Percentiles rank a stretch among this genome's conserved stretches.
Conservation (phyloP, 2,797 vertebrate genomes). For the Tangara arthus region DNA sequence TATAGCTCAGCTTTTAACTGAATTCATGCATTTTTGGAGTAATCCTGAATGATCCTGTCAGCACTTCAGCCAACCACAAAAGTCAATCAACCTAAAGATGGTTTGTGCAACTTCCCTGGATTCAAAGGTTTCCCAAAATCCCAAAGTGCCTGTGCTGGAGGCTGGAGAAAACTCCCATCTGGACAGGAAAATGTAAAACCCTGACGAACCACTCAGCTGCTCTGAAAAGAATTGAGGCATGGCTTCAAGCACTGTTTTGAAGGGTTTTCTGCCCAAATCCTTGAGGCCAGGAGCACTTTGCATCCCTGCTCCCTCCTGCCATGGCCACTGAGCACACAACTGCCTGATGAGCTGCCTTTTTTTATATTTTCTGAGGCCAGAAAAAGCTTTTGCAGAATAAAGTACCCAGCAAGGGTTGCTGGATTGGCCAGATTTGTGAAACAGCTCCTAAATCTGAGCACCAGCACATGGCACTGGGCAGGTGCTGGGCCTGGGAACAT, state of each 20-base stretch:
- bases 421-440: not conserved
- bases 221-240: not conserved
- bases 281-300: not conserved
- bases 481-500: not conserved
- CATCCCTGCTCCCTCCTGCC: not conserved
- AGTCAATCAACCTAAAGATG: not conserved
- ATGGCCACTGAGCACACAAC: not conserved
- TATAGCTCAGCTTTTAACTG: not conserved
- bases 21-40: conserved; percentile 10
- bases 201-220: conserved; percentile 50
- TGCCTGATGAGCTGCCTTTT: not conserved
- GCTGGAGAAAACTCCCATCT: conserved; percentile 64
- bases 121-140: not conserved
- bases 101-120: not conserved
- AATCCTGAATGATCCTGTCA: conserved; percentile 30
- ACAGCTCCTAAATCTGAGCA: not conserved
- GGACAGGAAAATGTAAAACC: conserved; percentile 54
- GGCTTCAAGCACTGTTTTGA: not conserved
- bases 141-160: not conserved
- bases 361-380: not conserved
- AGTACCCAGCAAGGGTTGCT: not conserved
- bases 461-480: not conserved
- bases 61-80: conserved; percentile 44
- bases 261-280: not conserved
- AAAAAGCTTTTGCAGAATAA: not conserved